These are phyloP conservation scores for Ivindomyrus marchei DNA, from an alignment of 2,113 vertebrate species.

Conservation along the genomic window DNA sequence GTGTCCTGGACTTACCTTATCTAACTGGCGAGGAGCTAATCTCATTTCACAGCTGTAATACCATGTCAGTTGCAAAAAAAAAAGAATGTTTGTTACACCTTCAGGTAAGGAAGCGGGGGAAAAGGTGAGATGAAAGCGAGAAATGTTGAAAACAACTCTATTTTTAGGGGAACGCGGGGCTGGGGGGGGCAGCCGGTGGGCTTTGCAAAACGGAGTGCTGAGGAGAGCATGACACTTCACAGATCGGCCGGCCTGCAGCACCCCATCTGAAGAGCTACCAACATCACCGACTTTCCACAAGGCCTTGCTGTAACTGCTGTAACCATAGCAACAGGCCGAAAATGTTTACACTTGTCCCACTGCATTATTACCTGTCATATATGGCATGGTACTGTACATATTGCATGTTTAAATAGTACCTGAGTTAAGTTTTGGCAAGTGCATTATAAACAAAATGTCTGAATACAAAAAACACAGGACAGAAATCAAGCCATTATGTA, in stretches of 20 bases:
- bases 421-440: background rate
- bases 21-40: background rate
- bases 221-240: background rate
- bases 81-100: background rate
- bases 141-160: background rate
- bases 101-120: background rate
- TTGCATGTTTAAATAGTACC: background rate
- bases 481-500: background rate
- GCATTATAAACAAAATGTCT: background rate
- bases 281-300: background rate
- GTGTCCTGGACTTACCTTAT: background rate
- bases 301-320: background rate
- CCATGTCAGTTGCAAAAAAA: background rate
- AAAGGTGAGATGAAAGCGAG: background rate
- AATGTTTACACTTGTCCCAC: background rate
- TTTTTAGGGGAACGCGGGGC: background rate
- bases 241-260: background rate
- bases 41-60: conserved; percentile 7
- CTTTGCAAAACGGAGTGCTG: background rate
- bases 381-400: background rate
- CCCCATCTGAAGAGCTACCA: background rate
- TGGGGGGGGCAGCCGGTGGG: background rate
- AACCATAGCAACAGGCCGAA: background rate
- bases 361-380: background rate
- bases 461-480: background rate